Evolutionary conservation across 2,113 vertebrate species (phyloP).

Genomic region (Calyptommatus sinebrachiatus): DNA sequence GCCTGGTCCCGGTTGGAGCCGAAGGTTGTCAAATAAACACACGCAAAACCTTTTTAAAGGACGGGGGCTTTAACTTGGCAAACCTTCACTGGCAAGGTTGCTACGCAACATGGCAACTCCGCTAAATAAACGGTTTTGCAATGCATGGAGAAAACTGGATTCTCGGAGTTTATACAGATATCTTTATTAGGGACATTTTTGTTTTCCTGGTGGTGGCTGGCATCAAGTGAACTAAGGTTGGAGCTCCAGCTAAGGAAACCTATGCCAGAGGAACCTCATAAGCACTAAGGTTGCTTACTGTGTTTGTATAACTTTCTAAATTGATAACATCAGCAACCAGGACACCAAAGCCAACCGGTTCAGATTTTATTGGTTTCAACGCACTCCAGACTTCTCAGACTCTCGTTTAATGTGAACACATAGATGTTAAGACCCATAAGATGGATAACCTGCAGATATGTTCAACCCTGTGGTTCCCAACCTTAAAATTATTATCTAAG

Average conservation of each 20-base stretch:
- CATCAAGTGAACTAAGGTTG: constrained; percentile 35
- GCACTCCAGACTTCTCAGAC: background rate
- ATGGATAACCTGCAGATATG: background rate
- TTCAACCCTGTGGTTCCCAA: background rate
- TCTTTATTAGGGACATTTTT: constrained; percentile 43
- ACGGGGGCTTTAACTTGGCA: constrained; percentile 40
- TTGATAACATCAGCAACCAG: no score
- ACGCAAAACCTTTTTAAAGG: background rate
- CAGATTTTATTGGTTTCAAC: no score
- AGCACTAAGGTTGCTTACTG: background rate
- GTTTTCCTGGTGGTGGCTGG: constrained; percentile 31
- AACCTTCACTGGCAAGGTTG: constrained; percentile 38
- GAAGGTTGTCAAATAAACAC: constrained; percentile 35
- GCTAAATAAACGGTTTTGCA: constrained; percentile 45
- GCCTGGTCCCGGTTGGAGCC: background rate
- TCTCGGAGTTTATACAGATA: constrained; percentile 28
- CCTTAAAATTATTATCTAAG: no score
- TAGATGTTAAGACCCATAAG: background rate
- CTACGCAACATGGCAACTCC: constrained; percentile 39
- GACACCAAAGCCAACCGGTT: background rate
- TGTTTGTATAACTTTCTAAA: no score
- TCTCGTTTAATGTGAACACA: background rate
- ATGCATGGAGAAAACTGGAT: background rate
- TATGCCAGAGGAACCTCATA: no score
- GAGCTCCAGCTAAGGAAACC: background rate